Conservation (phyloP, 2,797 vertebrate species). For the Melanitta fusca region DNA sequence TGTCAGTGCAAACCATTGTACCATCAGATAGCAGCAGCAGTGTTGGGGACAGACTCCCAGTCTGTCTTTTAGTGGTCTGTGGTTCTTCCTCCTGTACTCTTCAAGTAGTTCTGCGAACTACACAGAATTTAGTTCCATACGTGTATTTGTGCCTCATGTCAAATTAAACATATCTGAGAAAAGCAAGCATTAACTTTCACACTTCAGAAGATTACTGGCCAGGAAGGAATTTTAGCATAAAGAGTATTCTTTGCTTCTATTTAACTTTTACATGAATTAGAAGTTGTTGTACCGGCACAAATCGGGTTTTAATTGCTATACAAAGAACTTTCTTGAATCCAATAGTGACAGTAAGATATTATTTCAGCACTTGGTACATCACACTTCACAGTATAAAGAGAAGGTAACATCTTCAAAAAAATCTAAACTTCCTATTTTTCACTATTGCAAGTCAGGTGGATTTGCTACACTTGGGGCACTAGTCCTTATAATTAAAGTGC, state of each 20-base stretch:
- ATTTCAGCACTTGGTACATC: slow-evolving; percentile 51
- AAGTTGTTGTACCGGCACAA: slow-evolving; percentile 44
- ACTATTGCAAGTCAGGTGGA: slow-evolving; percentile 69
- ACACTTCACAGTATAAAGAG: slow-evolving; percentile 32
- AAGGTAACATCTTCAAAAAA: neutral
- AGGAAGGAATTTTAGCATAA: neutral
- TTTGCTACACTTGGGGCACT: slow-evolving; percentile 60
- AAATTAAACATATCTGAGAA: slow-evolving; percentile 41
- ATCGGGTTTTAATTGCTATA: slow-evolving; percentile 19
- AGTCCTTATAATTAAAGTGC: slow-evolving; percentile 76
- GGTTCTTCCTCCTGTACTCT: neutral
- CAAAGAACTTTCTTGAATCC: slow-evolving; percentile 36
- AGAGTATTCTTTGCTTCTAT: neutral
- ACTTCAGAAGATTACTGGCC: slow-evolving; percentile 7
- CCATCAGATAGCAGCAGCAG: neutral
- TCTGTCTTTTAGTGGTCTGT: neutral
- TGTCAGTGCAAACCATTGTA: neutral
- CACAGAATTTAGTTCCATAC: neutral
- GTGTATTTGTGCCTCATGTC: neutral
- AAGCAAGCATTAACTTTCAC: neutral
- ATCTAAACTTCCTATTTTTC: slow-evolving; percentile 39
- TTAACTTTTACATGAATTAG: neutral
- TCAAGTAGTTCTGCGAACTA: neutral
- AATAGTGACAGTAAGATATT: neutral
- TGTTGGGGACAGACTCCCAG: accelerated